These are phyloP conservation scores for Melanitta fusca DNA, from an alignment of 2,797 vertebrate species.

Conservation along the genomic window DNA sequence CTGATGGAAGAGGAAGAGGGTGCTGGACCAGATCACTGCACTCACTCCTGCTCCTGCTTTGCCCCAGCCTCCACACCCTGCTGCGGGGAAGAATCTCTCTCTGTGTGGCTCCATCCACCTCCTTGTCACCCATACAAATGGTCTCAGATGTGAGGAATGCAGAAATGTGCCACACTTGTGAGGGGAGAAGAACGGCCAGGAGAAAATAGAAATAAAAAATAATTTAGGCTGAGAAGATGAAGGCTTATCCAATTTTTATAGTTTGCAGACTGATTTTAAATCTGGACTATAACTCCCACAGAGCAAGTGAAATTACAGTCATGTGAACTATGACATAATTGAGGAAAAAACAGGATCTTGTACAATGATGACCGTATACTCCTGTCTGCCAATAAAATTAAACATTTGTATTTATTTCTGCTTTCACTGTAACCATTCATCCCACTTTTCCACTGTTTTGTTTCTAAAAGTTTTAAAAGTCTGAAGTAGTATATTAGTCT, in stretches of 20 bases:
- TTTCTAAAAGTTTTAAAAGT: not conserved
- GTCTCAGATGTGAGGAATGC: not conserved
- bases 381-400: constrained; percentile 46
- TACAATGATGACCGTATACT: constrained; percentile 1
- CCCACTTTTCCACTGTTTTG: not conserved
- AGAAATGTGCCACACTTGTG: not conserved
- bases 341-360: not conserved
- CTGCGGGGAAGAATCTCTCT: not conserved
- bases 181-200: not conserved
- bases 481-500: not conserved
- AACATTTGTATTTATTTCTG: constrained; percentile 4
- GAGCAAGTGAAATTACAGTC: constrained; percentile 36
- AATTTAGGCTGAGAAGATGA: not conserved
- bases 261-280: constrained; percentile 5
- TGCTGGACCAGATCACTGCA: not conserved
- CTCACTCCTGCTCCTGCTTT: not conserved
- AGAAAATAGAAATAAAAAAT: not conserved
- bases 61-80: accelerated
- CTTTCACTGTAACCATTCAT: constrained; percentile 9
- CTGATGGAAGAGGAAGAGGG: not conserved
- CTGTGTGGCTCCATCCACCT: not conserved
- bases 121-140: not conserved
- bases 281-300: constrained; percentile 14
- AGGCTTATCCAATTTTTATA: not conserved
- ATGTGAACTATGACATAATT: constrained; percentile 55